A percentile compares a stretch with the other conserved stretches of the same genome.
phyloP scores from a whole-genome alignment of 2,113 vertebrate genomes.

The Pandion haliaetus region DNA sequence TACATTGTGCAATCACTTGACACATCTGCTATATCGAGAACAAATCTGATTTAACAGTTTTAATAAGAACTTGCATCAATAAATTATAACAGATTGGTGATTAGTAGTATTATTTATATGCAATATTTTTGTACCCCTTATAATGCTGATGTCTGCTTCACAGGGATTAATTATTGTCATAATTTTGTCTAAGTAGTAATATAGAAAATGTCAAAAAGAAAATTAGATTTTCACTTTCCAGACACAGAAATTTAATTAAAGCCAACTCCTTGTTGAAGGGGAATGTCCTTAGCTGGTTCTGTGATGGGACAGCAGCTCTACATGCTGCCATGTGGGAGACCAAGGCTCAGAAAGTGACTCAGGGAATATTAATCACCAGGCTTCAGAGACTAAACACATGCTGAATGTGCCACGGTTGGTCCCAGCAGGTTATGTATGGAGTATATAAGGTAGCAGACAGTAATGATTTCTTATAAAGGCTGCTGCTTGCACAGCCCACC shows the following conservation, averaged over 20 bases:
- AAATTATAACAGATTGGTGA: conserved; percentile 63
- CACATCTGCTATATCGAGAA: conserved; percentile 24
- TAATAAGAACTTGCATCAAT: conserved; percentile 51
- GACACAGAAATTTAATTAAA: conserved; percentile 65
- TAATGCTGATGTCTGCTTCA: conserved; percentile 52
- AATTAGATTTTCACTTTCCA: conserved; percentile 66
- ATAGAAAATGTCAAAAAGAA: conserved; percentile 68
- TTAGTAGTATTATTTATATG: conserved; percentile 60
- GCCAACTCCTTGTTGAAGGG: conserved; percentile 31
- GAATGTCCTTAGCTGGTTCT: conserved; percentile 50
- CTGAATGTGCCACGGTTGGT: conserved; percentile 3
- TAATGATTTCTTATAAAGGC: background rate
- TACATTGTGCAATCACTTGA: conserved; percentile 22
- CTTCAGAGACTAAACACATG: conserved; percentile 11
- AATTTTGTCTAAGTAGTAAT: conserved; percentile 60
- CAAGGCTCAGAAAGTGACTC: conserved; percentile 42
- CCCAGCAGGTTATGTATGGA: conserved; percentile 29
- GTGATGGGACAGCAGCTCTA: conserved; percentile 27
- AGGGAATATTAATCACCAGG: conserved; percentile 45
- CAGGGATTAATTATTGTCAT: conserved; percentile 69
- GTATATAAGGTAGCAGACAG: background rate
- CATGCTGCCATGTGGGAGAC: conserved; percentile 31
- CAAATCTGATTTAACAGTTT: conserved; percentile 47
- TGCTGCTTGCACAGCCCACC: background rate
- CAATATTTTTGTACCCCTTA: conserved; percentile 50